phyloP scores from a whole-genome alignment of 2,888 invertebrate genomes.

The Chelonus formosanus region DNA sequence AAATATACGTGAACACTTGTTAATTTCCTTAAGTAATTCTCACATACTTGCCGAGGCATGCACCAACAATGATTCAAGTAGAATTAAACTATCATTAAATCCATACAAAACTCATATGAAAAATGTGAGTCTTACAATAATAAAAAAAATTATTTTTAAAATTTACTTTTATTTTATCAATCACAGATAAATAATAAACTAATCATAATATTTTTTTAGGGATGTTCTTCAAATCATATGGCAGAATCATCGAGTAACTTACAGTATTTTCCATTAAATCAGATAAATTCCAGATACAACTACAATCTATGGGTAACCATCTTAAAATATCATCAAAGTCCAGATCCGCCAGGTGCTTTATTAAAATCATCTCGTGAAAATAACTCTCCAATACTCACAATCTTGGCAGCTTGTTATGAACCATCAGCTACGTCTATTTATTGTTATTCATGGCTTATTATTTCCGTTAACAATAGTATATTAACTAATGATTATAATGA shows the following conservation, averaged over 20 bases:
- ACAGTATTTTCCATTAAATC: conserved; percentile 52
- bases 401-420: conserved; percentile 76
- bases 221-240: too few relatives aligned
- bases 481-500: conserved; percentile 49
- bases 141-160: too few relatives aligned
- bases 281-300: conserved; percentile 65
- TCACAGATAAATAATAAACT: neutral
- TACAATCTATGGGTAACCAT: conserved; percentile 71
- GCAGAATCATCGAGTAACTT: conserved; percentile 2
- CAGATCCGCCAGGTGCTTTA: conserved; percentile 75
- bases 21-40: conserved; percentile 50
- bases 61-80: conserved; percentile 34
- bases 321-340: conserved; percentile 74
- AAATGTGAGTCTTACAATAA: conserved; percentile 13
- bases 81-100: conserved; percentile 42
- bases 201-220: neutral
- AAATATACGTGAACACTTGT: conserved; percentile 71
- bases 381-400: conserved; percentile 71
- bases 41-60: conserved; percentile 37
- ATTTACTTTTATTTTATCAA: too few relatives aligned
- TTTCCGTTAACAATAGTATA: conserved; percentile 48
- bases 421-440: conserved; percentile 56
- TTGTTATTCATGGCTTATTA: conserved; percentile 58
- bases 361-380: conserved; percentile 70
- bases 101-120: neutral